Percentiles rank a stretch among this genome's conserved stretches.
These are phyloP conservation scores for Erinaceus europaeus DNA, from an alignment of 2,113 vertebrate genomes.

Conservation along the genomic window DNA sequence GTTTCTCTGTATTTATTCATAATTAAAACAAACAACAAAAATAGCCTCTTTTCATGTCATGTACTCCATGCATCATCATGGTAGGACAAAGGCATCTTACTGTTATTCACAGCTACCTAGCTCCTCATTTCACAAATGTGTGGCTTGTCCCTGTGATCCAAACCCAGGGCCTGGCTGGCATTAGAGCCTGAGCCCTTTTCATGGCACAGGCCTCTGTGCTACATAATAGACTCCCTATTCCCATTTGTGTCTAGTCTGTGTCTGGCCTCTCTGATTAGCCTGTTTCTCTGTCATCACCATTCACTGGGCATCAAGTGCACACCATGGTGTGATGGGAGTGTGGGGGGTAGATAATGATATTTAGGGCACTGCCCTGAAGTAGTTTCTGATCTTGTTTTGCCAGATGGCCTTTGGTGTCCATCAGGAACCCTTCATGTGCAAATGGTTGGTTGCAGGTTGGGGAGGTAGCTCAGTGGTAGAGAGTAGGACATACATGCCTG, in stretches of 20 bases:
- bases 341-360: background rate
- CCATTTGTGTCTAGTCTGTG: background rate
- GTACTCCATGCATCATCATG: fast-evolving
- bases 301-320: background rate
- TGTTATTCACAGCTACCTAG: background rate
- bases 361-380: background rate
- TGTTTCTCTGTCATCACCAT: no score
- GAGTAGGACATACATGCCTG: no score
- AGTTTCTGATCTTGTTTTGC: background rate
- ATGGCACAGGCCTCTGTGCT: background rate
- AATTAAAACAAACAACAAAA: no score
- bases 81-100: background rate
- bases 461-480: no score
- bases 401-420: background rate
- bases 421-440: no score
- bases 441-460: no score
- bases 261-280: no score
- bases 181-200: background rate
- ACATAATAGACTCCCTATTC: no score
- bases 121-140: background rate
- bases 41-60: no score
- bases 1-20: no score
- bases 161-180: background rate
- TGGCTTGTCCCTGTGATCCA: background rate
- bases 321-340: no score